Evolutionary conservation across 2,888 invertebrate species (phyloP), one percentile per base, ranked within the genome.

Genomic region (Synergus itoensis): DNA sequence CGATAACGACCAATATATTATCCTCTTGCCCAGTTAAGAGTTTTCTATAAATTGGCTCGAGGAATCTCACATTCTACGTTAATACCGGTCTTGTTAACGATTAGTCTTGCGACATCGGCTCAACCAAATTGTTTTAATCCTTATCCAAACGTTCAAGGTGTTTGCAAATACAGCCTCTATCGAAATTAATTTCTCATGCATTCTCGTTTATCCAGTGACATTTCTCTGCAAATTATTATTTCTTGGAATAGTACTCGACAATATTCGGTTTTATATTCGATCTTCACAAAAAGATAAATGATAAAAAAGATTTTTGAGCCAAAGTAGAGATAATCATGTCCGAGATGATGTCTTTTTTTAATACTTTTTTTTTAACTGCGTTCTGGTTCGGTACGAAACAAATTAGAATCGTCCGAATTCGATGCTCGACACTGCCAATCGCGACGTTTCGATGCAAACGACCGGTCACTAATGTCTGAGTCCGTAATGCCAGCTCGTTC

Each of bases 341-440:
- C 43, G 48, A 45, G 48, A 62, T 79, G 18, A 7, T 5, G 21
- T 77, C 16, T 60, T 53, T 53, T 60, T 53, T 21, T 63, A 12
- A 12, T 7, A 21, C 41, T 28, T 41, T n/a, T 36, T 28, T 36
- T 73, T n/a, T 16, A 9, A 14, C 64, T 28, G 28, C 18, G 16
- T 48, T 77, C 40, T 45, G 21, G 53, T 45, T 21, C 65, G 45
- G 45, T 60, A 40, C 79, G 81, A 81, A 84, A 81, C 82, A 84
- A 84, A 84, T 84, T 84, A 81, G 79, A 81, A 80, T 82, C 84
- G 82, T 81, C 83, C 78, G 81, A 84, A 84, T 82, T 84, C 83
- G 82, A 80, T 80, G 82, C 83, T 81, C 79, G 77, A 81, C 82
- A 80, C 83, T 79, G 81, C 77, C 81, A 82, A 82, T 82, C 80